Conservation (phyloP, 2,113 vertebrate genomes). For the Crotalus viridis region DNA sequence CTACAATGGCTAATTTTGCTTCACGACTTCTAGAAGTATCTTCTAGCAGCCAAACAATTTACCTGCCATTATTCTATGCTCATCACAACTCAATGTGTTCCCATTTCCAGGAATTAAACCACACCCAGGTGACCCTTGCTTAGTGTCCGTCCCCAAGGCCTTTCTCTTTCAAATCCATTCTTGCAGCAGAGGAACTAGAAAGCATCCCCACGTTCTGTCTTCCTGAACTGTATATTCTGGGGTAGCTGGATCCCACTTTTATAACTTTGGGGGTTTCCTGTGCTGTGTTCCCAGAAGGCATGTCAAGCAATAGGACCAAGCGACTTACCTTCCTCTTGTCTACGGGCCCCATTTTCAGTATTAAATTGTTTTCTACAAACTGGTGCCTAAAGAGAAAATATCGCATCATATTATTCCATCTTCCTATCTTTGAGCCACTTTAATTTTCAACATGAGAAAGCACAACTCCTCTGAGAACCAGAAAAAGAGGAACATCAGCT, state of each 20-base stretch:
- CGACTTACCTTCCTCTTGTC: slow-evolving; percentile 94
- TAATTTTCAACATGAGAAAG: background rate
- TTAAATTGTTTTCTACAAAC: slow-evolving; percentile 99
- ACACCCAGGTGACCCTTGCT: background rate
- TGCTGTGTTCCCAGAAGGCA: background rate
- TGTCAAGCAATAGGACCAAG: background rate
- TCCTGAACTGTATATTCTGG: background rate
- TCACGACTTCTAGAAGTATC: background rate
- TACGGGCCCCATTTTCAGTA: slow-evolving; percentile 98
- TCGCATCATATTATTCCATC: background rate
- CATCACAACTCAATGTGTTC: background rate
- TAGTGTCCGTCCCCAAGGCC: background rate
- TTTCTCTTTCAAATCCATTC: background rate
- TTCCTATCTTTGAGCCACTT: background rate
- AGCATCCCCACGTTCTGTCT: background rate
- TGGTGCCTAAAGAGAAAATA: slow-evolving; percentile 83
- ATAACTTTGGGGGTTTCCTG: background rate
- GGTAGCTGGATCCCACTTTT: background rate
- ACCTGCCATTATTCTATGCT: background rate
- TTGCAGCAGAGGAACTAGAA: background rate
- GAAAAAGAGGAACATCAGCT: background rate
- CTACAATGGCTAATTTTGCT: background rate
- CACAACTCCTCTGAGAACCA: background rate
- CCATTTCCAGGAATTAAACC: background rate
- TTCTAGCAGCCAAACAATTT: background rate